Percentiles rank a stretch among this genome's conserved stretches.
Conservation (phyloP, 2,797 vertebrate species). For the Bradypus variegatus region DNA sequence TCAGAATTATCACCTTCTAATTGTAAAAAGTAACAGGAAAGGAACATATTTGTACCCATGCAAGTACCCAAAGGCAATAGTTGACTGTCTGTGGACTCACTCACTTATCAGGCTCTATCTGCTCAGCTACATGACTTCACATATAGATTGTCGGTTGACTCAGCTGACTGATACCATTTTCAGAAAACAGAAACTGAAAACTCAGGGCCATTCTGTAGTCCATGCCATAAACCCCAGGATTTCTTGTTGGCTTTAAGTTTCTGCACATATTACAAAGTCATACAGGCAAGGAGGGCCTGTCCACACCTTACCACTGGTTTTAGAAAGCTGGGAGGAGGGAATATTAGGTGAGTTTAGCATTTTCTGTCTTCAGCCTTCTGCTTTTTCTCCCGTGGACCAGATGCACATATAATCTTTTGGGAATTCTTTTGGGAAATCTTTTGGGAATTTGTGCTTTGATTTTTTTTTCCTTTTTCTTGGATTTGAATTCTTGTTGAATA, state of each 20-base stretch:
- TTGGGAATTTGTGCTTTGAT: constrained; percentile 13
- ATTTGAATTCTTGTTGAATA: constrained; percentile 28
- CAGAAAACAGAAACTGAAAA: constrained; percentile 51
- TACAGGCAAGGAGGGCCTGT: constrained; percentile 15
- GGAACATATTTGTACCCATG: neutral
- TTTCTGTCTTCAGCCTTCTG: neutral
- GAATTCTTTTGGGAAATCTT: no score
- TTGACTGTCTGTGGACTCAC: neutral
- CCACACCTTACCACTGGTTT: neutral
- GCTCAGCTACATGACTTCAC: neutral
- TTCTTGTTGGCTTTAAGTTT: neutral
- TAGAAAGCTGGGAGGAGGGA: neutral
- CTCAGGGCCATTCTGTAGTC: neutral
- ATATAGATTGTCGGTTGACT: neutral
- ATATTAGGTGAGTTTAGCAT: neutral
- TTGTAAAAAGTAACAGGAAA: neutral
- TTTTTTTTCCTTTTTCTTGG: neutral
- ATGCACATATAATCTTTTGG: neutral
- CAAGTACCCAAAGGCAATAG: neutral
- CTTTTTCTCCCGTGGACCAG: neutral
- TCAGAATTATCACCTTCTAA: neutral
- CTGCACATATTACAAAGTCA: neutral
- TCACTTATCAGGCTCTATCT: neutral
- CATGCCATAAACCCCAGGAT: neutral
- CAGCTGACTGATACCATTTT: neutral